Evolutionary conservation across 2,113 vertebrate genomes (phyloP).

Genomic region (Callionymus lyra): DNA sequence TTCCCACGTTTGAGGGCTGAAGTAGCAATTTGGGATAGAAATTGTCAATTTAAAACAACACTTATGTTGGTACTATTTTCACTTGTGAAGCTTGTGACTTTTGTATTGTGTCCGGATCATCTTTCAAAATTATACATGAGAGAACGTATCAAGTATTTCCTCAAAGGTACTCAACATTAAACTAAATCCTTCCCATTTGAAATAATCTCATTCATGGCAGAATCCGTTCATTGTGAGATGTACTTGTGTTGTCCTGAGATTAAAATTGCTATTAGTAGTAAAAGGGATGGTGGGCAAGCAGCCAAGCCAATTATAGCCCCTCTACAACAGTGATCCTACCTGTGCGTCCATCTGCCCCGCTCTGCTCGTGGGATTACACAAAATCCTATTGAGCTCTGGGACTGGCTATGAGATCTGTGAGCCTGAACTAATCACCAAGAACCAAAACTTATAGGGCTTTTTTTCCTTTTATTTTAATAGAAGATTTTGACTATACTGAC

Average conservation of each 20-base stretch:
- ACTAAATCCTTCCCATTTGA: too few relatives aligned
- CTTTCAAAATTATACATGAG: too few relatives aligned
- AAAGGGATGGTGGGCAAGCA: constrained; percentile 31
- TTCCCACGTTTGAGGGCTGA: too few relatives aligned
- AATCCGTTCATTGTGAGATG: constrained; percentile 20
- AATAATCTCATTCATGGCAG: too few relatives aligned
- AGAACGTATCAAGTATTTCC: too few relatives aligned
- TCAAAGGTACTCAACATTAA: too few relatives aligned
- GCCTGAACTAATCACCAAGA: constrained; percentile 47
- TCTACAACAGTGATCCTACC: constrained; percentile 52
- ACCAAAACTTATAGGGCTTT: constrained; percentile 17
- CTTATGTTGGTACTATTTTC: too few relatives aligned
- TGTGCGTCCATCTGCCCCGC: constrained; percentile 57
- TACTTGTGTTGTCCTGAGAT: constrained; percentile 34
- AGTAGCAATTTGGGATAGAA: too few relatives aligned
- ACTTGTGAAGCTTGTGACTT: too few relatives aligned
- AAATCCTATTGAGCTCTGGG: constrained; percentile 57
- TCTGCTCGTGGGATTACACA: constrained; percentile 55
- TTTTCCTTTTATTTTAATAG: constrained; percentile 16
- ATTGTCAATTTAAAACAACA: too few relatives aligned
- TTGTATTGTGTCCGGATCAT: too few relatives aligned
- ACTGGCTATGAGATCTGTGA: constrained; percentile 48
- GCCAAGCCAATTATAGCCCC: constrained; percentile 49
- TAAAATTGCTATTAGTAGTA: constrained; percentile 31
- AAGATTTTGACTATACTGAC: too few relatives aligned